phyloP scores from a whole-genome alignment of 1,140 invertebrate genomes.

The Stegodyphus mimosarum region DNA sequence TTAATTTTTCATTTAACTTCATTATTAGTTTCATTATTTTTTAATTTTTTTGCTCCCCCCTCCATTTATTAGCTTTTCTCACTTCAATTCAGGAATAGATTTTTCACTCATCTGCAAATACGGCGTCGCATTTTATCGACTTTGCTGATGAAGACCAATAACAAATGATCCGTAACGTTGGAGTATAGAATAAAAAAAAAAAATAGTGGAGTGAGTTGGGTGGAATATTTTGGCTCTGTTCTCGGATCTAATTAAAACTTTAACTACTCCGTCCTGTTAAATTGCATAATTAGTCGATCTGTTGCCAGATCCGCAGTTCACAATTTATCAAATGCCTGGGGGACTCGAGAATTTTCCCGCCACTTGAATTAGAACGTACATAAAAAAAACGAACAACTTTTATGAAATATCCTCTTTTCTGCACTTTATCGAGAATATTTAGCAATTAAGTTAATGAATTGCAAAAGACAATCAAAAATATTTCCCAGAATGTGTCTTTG shows the following conservation, averaged over 20 bases:
- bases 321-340: slow-evolving; percentile 57
- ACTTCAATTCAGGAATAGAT: slow-evolving; percentile 49
- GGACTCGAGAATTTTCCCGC: slow-evolving; percentile 23
- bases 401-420: slow-evolving; percentile 59
- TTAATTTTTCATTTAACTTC: slow-evolving; percentile 56
- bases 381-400: slow-evolving; percentile 26
- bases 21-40: slow-evolving; percentile 42
- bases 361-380: neutral
- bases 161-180: slow-evolving; percentile 35
- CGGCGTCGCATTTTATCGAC: slow-evolving; percentile 44
- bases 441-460: slow-evolving; percentile 60
- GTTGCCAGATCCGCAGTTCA: slow-evolving; percentile 47
- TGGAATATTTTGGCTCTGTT: neutral
- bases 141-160: slow-evolving; percentile 44
- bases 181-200: slow-evolving; percentile 7
- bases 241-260: slow-evolving; percentile 58
- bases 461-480: slow-evolving; percentile 59
- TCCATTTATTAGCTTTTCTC: slow-evolving; percentile 31
- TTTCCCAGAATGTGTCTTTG: neutral
- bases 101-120: slow-evolving; percentile 14
- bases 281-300: slow-evolving; percentile 60
- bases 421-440: slow-evolving; percentile 38
- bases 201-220: neutral
- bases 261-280: slow-evolving; percentile 58
- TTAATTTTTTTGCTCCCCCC: neutral